phyloP scores from a whole-genome alignment of 2,113 vertebrate species.

The Anolis sagrei region DNA sequence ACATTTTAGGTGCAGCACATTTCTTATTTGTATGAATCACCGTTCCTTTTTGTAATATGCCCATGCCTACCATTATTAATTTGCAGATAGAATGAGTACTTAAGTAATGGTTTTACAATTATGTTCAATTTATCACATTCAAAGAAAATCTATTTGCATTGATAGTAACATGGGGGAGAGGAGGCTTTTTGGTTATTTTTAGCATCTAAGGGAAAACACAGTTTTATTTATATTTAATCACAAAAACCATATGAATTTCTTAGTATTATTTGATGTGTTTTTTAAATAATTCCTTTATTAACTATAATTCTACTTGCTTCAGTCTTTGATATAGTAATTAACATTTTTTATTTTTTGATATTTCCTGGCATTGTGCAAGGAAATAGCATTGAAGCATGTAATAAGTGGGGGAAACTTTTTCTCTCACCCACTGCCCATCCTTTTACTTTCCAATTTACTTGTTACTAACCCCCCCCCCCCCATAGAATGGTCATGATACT shows the following conservation, averaged over 20 bases:
- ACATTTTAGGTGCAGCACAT: no score
- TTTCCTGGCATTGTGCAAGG: neutral
- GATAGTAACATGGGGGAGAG: accelerated
- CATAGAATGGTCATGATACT: neutral
- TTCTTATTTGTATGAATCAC: no score
- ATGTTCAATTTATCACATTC: neutral
- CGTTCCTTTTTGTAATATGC: neutral
- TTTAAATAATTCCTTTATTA: neutral
- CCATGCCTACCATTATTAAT: neutral
- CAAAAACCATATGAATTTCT: neutral
- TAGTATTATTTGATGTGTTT: neutral
- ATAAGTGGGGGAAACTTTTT: neutral
- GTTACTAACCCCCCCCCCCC: neutral
- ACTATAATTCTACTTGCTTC: neutral
- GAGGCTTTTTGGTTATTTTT: neutral
- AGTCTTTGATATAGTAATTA: neutral
- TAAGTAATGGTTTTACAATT: neutral
- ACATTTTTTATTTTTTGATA: neutral
- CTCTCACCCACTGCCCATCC: no score
- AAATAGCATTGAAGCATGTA: neutral
- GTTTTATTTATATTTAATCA: slow-evolving; percentile 11
- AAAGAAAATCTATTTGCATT: neutral
- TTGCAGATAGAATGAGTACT: neutral
- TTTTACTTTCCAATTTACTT: neutral
- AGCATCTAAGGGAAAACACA: neutral